Evolutionary conservation across 2,113 vertebrate genomes (phyloP), one percentile per base, ranked within the genome.

Genomic region (Hippocampus guttulatus): DNA sequence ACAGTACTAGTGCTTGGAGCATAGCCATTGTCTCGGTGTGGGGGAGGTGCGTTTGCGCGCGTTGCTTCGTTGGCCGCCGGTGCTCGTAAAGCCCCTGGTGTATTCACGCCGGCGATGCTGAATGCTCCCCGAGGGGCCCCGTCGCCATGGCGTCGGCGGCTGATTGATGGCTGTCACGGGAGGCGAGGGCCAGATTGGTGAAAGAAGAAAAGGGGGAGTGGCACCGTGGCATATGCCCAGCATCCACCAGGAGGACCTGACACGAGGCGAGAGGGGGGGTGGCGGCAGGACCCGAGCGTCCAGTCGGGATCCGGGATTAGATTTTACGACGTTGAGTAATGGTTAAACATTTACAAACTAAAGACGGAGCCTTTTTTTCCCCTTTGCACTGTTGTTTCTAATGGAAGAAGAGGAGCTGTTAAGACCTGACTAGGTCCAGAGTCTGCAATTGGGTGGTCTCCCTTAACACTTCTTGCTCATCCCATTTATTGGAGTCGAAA

Each of bases 151-250:
- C 85, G 85, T 94, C 93, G 79, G 69, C 0, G 68, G 30, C 78
- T 94, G 94, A 95, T 94, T 94, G 94, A 96, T 96, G 94, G 93
- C 93, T 95, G 94, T 94, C 94, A 94, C 80, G 80, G 64, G 81
- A 23, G 92, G 92, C 91, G 89, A 91, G 82, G n/a, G 92, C 90
- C 91, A 93, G 92, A 94, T 94, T 93, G 93, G 77, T 70, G 89
- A 88, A 91, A 38, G 33, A 38, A 38, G 5, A 38, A 6, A 38
- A 38, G 91, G 90, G 91, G 91, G 92, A 94, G 91, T 91, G 94
- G 91, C 93, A 92, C 89, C 8, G 74, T 89, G 88, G 87, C 88
- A 90, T 88, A 95, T 94, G 93, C 93, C 93, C 86, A 16, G 84
- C 89, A 91, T 92, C 92, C 93, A 75, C 67, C 11, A 40, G 4